phyloP scores from a whole-genome alignment of 2,113 vertebrate genomes.

The Narcine bancroftii region DNA sequence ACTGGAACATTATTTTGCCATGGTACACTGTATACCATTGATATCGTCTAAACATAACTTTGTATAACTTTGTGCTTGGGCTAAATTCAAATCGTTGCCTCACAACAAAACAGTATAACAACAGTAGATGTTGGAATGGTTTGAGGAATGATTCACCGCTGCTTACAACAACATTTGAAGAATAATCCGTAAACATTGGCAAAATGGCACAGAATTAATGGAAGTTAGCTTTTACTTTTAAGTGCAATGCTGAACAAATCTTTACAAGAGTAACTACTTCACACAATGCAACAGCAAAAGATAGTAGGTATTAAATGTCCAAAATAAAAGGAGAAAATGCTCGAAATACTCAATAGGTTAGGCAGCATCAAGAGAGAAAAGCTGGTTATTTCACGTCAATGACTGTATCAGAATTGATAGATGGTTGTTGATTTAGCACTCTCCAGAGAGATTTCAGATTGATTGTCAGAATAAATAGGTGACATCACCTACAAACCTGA shows the following conservation, averaged over 20 bases:
- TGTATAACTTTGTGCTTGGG: background rate
- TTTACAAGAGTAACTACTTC: background rate
- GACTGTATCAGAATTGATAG: no score
- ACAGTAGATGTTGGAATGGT: background rate
- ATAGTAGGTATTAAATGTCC: no score
- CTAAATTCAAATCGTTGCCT: background rate
- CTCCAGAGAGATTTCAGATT: no score
- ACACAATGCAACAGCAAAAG: no score
- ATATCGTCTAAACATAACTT: background rate
- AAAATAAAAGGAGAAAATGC: no score
- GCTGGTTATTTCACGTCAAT: no score
- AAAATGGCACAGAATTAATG: background rate
- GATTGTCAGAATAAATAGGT: no score
- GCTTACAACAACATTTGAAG: background rate
- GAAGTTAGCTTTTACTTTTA: background rate
- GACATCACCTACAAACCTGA: no score
- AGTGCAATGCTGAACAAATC: background rate
- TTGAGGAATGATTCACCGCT: background rate
- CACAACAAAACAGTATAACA: background rate
- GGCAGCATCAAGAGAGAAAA: no score
- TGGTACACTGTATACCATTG: background rate
- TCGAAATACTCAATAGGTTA: no score
- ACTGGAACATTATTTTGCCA: background rate
- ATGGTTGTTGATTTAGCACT: no score
- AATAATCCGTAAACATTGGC: background rate